These are phyloP conservation scores for Rhabdomys dilectus DNA, from an alignment of 2,113 vertebrate species.

Conservation along the genomic window DNA sequence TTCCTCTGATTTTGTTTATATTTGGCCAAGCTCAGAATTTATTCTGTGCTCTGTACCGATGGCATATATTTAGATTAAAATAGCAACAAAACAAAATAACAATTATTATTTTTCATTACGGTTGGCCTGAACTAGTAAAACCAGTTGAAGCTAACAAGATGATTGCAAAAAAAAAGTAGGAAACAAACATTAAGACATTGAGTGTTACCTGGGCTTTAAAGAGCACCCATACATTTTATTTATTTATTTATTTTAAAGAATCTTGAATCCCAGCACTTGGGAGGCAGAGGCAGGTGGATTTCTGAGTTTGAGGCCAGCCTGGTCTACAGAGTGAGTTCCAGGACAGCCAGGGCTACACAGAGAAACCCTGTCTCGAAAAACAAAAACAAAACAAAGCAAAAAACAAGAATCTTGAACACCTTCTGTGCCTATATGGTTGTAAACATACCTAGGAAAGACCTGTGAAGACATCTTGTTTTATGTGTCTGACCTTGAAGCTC, in stretches of 20 bases:
- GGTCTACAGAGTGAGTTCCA: too few species aligned
- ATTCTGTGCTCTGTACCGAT: background rate
- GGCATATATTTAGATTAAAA: background rate
- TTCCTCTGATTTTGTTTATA: constrained; percentile 9
- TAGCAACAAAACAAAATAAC: background rate
- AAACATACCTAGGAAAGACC: background rate
- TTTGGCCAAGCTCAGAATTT: background rate
- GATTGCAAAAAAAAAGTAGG: background rate
- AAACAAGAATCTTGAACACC: background rate
- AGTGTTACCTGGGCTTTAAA: background rate
- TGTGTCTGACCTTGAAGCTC: background rate
- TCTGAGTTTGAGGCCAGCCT: too few species aligned
- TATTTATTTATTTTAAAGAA: background rate
- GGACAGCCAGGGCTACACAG: too few species aligned
- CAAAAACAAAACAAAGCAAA: too few species aligned
- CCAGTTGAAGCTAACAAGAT: background rate
- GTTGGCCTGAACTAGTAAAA: background rate
- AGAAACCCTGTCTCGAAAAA: too few species aligned
- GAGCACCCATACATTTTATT: background rate
- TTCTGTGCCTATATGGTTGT: background rate
- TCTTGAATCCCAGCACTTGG: too few species aligned
- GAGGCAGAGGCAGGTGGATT: too few species aligned
- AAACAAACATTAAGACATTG: constrained; percentile 17
- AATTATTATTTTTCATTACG: background rate
- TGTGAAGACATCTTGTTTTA: background rate